Evolutionary conservation across 2,888 invertebrate genomes (phyloP).

Genomic region (Rhingia rostrata): DNA sequence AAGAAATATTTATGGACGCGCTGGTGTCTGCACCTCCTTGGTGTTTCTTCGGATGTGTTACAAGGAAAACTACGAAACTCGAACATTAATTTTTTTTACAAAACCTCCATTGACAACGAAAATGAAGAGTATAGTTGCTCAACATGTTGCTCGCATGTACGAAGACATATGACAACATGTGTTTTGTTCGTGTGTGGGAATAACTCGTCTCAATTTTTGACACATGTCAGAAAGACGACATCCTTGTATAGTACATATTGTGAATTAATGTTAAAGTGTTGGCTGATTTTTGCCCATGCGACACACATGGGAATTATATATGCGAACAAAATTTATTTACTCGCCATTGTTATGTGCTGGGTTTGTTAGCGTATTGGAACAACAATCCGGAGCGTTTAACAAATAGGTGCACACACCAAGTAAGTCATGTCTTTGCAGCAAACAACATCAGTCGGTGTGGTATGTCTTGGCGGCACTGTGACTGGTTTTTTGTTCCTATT

Average conservation of each 20-base stretch:
- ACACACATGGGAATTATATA: slow-evolving; percentile 22
- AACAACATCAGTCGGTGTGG: slow-evolving; percentile 11
- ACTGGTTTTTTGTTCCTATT: slow-evolving; percentile 28
- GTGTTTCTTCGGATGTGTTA: slow-evolving; percentile 35
- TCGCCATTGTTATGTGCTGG: slow-evolving; percentile 18
- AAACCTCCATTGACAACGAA: slow-evolving; percentile 7
- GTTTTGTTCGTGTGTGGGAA: slow-evolving; percentile 44
- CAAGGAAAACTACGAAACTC: slow-evolving; percentile 47
- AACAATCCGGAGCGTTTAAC: slow-evolving; percentile 32
- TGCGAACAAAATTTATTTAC: slow-evolving; percentile 31
- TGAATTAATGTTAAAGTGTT: slow-evolving; percentile 22
- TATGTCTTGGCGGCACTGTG: slow-evolving; percentile 45
- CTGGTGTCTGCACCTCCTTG: background rate
- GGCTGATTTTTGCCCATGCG: slow-evolving; percentile 11
- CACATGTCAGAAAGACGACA: slow-evolving; percentile 47
- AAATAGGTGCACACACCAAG: background rate
- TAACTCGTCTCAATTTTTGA: slow-evolving; percentile 32
- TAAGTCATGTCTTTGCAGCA: slow-evolving; percentile 7
- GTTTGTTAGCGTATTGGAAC: background rate
- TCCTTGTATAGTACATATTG: slow-evolving; percentile 11
- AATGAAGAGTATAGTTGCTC: slow-evolving; percentile 25
- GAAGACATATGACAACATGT: slow-evolving; percentile 21
- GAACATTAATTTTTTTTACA: background rate
- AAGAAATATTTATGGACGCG: background rate
- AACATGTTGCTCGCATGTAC: slow-evolving; percentile 16